A percentile compares a stretch with the other conserved stretches of the same genome.
Conservation (phyloP, 2,113 vertebrate species). For the Casuarius casuarius region DNA sequence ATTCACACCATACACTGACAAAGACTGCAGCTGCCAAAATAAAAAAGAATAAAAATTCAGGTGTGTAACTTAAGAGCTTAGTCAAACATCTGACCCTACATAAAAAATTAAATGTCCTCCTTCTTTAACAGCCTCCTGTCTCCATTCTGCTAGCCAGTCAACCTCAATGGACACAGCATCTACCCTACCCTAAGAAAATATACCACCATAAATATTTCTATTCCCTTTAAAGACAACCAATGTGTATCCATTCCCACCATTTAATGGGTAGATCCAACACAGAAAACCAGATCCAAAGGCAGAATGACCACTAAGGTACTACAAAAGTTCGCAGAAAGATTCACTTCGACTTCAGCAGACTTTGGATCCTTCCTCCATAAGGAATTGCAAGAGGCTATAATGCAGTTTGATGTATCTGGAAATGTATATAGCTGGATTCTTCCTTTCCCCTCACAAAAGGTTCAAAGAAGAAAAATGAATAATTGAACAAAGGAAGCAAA, state of each 20-base stretch:
- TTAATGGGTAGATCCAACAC: neutral
- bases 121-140: no score
- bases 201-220: neutral
- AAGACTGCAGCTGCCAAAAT: neutral
- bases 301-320: neutral
- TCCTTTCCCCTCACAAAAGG: neutral
- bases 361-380: neutral
- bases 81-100: neutral
- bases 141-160: neutral
- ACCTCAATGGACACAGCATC: neutral
- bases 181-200: neutral
- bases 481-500: neutral
- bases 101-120: neutral
- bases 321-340: neutral
- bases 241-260: accelerated
- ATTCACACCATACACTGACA: neutral
- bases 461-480: neutral
- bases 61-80: neutral
- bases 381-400: neutral
- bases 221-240: neutral
- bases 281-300: neutral
- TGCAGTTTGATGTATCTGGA: neutral
- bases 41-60: neutral
- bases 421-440: neutral
- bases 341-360: neutral